Percentiles rank a stretch among this genome's conserved stretches.
These are phyloP conservation scores for Rhodophaea formosa DNA, from an alignment of 2,888 invertebrate genomes.

Conservation along the genomic window DNA sequence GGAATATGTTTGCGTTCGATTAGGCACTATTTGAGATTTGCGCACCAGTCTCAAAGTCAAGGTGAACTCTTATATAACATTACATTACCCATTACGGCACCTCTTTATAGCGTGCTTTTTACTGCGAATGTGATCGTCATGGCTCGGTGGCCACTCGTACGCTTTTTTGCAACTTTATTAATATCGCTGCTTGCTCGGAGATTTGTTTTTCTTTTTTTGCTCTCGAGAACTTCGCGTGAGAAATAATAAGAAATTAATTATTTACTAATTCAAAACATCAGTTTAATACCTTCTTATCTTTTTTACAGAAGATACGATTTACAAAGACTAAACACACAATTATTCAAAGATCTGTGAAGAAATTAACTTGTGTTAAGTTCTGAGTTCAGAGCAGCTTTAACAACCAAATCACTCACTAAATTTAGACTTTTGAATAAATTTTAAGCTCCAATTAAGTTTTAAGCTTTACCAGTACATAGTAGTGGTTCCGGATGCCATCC, in stretches of 20 bases:
- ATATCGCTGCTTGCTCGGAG: neutral
- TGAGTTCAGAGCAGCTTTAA: too few species aligned
- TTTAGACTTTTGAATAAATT: too few species aligned
- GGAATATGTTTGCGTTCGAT: conserved; percentile 19
- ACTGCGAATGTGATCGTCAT: conserved; percentile 7
- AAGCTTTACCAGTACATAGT: too few species aligned
- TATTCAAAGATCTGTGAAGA: too few species aligned
- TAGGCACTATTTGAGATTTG: neutral
- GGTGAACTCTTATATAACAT: conserved; percentile 34
- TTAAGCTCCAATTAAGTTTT: too few species aligned
- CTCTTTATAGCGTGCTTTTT: conserved; percentile 4
- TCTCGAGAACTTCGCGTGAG: neutral
- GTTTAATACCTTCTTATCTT: too few species aligned
- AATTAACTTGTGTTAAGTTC: too few species aligned
- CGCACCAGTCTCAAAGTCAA: conserved; percentile 32
- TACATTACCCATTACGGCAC: conserved; percentile 24
- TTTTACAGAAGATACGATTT: too few species aligned
- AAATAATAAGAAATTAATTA: neutral
- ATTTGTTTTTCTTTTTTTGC: neutral
- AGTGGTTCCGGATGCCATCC: too few species aligned
- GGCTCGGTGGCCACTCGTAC: neutral
- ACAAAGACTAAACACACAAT: too few species aligned
- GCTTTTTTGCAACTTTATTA: neutral
- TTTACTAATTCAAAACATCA: neutral
- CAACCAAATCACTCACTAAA: too few species aligned